A percentile compares a stretch with the other conserved stretches of the same genome.
Conservation (phyloP, 2,888 invertebrate genomes). For the Hydraecia micacea region DNA sequence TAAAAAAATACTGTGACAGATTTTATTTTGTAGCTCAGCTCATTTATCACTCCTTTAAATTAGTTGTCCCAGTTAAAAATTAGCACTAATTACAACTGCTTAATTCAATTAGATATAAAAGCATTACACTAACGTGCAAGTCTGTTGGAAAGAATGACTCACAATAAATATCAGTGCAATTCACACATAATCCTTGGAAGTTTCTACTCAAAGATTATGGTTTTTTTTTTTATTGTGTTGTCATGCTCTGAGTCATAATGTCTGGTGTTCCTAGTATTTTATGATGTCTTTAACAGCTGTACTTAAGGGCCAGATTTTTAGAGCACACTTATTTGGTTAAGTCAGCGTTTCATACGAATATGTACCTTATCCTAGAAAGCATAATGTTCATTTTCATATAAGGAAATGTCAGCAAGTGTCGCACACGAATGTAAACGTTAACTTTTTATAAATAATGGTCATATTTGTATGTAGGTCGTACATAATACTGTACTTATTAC, state of each 20-base stretch:
- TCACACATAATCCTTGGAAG: slow-evolving; percentile 37
- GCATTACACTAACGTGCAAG: neutral
- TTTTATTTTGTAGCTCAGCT: too few relatives aligned
- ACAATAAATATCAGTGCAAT: slow-evolving; percentile 42
- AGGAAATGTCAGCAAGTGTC: neutral
- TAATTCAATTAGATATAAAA: slow-evolving; percentile 13
- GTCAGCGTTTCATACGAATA: neutral
- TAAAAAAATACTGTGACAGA: too few relatives aligned
- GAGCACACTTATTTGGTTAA: neutral
- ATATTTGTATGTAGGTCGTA: neutral
- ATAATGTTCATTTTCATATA: neutral
- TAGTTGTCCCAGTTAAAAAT: slow-evolving; percentile 3
- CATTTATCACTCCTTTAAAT: neutral
- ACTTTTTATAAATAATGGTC: neutral
- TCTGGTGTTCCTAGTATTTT: slow-evolving; percentile 52
- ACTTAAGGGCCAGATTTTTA: neutral
- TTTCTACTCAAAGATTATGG: slow-evolving; percentile 27
- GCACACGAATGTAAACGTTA: neutral
- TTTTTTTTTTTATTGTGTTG: slow-evolving; percentile 33
- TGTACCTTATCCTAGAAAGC: rapidly evolving
- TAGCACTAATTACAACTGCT: slow-evolving; percentile 4
- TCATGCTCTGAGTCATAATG: slow-evolving; percentile 46
- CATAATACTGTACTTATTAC: neutral
- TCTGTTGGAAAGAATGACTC: slow-evolving; percentile 38
- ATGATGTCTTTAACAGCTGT: slow-evolving; percentile 39